Evolutionary conservation across 1,140 invertebrate genomes (phyloP).

Genomic region (Telenomus remus): DNA sequence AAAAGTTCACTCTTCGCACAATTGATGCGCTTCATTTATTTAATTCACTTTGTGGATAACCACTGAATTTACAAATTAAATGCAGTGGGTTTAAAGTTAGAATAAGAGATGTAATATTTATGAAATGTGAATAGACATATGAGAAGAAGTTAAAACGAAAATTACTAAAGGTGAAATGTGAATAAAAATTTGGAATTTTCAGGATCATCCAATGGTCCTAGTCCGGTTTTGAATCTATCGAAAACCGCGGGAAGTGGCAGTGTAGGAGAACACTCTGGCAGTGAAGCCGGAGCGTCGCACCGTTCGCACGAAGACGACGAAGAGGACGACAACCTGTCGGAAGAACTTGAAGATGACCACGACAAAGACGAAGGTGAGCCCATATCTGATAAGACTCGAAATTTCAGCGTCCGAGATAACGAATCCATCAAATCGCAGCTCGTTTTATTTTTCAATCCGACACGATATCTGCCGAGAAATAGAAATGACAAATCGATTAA

Average conservation of each 20-base stretch:
- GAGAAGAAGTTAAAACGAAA: too few relatives aligned
- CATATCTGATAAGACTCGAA: conserved; percentile 28
- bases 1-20: conserved; percentile 32
- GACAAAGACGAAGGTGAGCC: conserved; percentile 88
- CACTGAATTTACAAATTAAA: background rate
- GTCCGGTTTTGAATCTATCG: conserved; percentile 91
- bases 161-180: too few relatives aligned
- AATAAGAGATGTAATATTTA: too few relatives aligned
- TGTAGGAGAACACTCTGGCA: conserved; percentile 80
- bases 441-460: conserved; percentile 21
- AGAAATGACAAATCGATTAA: conserved; percentile 53
- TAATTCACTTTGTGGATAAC: conserved; percentile 20
- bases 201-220: conserved; percentile 91
- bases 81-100: too few relatives aligned
- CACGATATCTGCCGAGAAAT: conserved; percentile 20
- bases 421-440: conserved; percentile 17
- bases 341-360: conserved; percentile 88
- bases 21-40: conserved; percentile 43
- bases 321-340: conserved; percentile 84
- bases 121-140: too few relatives aligned
- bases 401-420: conserved; percentile 35
- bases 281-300: conserved; percentile 78
- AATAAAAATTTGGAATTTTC: too few relatives aligned
- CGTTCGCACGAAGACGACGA: conserved; percentile 81
- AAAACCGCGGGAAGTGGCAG: conserved; percentile 86